Percentiles rank a stretch among this genome's conserved stretches.
Conservation (phyloP, 2,888 invertebrate genomes). For the Nycteola revayana region DNA sequence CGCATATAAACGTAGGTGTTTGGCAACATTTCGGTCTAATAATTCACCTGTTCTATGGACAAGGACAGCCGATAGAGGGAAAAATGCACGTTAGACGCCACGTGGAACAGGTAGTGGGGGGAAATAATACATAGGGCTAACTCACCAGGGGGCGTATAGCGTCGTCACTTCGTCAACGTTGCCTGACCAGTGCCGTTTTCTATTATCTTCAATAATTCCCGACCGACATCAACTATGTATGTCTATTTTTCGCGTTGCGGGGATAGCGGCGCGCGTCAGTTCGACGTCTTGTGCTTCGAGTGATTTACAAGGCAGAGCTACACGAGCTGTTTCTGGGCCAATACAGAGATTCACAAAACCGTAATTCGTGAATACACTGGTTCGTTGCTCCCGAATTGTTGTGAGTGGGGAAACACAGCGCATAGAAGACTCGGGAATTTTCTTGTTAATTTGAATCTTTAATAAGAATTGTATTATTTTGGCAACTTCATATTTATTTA, state of each 20-base stretch:
- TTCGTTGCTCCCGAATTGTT: conserved; percentile 56
- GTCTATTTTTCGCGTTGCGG: conserved; percentile 74
- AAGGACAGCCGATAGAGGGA: conserved; percentile 38
- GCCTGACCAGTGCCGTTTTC: conserved; percentile 59
- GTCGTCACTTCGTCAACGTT: conserved; percentile 54
- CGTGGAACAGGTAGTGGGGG: conserved; percentile 41
- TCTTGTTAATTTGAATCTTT: conserved; percentile 4
- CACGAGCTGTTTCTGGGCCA: conserved; percentile 71
- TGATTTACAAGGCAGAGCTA: conserved; percentile 66
- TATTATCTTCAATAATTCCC: conserved; percentile 70
- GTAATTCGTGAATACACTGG: conserved; percentile 35
- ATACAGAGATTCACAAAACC: conserved; percentile 52
- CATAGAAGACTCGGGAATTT: conserved; percentile 17
- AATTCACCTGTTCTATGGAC: conserved; percentile 55
- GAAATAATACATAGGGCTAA: conserved; percentile 30
- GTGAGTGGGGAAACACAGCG: conserved; percentile 13
- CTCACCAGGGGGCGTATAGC: conserved; percentile 71
- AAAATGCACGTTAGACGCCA: conserved; percentile 33
- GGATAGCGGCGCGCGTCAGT: conserved; percentile 54
- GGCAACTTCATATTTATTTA: too few species aligned
- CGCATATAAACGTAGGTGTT: conserved; percentile 51
- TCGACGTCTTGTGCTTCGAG: conserved; percentile 59
- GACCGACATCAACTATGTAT: conserved; percentile 62
- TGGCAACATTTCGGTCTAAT: conserved; percentile 51
- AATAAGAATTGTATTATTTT: not conserved